These are phyloP conservation scores for Acanthoscelides obtectus DNA, from an alignment of 2,888 invertebrate genomes.

Conservation along the genomic window DNA sequence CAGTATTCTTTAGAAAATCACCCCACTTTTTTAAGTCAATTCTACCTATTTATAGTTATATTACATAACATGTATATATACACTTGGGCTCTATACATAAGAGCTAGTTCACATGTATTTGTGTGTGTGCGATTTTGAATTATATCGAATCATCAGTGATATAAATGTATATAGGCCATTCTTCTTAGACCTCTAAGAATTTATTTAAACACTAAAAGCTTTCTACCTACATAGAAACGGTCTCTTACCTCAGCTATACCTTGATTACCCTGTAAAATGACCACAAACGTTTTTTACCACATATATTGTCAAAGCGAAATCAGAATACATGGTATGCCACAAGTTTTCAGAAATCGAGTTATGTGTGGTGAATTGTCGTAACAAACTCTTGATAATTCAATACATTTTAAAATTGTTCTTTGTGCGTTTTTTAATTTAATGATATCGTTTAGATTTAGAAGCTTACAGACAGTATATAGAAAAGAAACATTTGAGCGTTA, in stretches of 20 bases:
- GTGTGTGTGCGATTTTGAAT: background rate
- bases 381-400: too few relatives aligned
- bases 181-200: background rate
- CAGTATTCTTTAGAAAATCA: background rate
- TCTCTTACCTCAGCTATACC: background rate
- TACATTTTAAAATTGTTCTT: too few relatives aligned
- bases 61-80: background rate
- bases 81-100: background rate
- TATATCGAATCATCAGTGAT: background rate
- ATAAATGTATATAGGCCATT: background rate
- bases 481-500: too few relatives aligned
- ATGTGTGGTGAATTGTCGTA: too few relatives aligned
- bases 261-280: background rate
- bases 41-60: background rate
- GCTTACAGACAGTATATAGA: too few relatives aligned
- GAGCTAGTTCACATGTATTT: background rate
- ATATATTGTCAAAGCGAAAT: background rate
- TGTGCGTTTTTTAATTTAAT: too few relatives aligned
- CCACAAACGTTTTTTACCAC: background rate
- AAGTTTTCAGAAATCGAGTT: background rate
- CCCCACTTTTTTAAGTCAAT: background rate
- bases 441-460: too few relatives aligned
- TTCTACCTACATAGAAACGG: background rate
- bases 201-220: background rate
- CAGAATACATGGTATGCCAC: background rate